phyloP scores from a whole-genome alignment of 2,797 vertebrate species.

The Halcyon leucocephala region DNA sequence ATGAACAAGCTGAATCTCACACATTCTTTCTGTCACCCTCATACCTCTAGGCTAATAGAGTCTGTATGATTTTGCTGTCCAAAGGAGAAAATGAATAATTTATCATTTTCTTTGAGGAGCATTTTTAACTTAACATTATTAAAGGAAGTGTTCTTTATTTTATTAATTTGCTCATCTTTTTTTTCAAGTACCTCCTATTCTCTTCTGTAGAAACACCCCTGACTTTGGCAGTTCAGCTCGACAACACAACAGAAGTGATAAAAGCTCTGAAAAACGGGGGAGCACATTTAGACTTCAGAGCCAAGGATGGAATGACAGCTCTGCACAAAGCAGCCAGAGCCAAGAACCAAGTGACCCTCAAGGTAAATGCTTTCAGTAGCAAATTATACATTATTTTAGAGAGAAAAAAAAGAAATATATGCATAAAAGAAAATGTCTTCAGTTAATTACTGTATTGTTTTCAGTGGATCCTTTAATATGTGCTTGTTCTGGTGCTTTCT shows the following conservation, averaged over 20 bases:
- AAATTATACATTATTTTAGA: not conserved
- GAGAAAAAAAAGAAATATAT: not conserved
- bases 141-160: not conserved
- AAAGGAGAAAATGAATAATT: not conserved
- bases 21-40: not conserved
- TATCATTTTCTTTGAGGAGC: not conserved
- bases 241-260: conserved; percentile 84
- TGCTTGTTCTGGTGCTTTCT: not conserved
- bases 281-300: conserved; percentile 94
- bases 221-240: conserved; percentile 88
- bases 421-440: not conserved
- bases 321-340: conserved; percentile 91
- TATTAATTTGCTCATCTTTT: not conserved
- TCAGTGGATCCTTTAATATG: not conserved
- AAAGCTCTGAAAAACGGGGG: conserved; percentile 90
- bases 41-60: not conserved
- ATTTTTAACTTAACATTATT: not conserved
- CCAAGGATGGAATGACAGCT: conserved; percentile 92
- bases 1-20: not conserved
- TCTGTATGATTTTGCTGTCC: not conserved
- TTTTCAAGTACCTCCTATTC: not conserved
- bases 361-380: conserved; percentile 74
- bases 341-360: conserved; percentile 87
- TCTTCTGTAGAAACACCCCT: conserved; percentile 87
- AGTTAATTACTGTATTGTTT: not conserved